These are phyloP conservation scores for Oryzias sinensis DNA, from an alignment of 2,797 vertebrate species.

Conservation along the genomic window DNA sequence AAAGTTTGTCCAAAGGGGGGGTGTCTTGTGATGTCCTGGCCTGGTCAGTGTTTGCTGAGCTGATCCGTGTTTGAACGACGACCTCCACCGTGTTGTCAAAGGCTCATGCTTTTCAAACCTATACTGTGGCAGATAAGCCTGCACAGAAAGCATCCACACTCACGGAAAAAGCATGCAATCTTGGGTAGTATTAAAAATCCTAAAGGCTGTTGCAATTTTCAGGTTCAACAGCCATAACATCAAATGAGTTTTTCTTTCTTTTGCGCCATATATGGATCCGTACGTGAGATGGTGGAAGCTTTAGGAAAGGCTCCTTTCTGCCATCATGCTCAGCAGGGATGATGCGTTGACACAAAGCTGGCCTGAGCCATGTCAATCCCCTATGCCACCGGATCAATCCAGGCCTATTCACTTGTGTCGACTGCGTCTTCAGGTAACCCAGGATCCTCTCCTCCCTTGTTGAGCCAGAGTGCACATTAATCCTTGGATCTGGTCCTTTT, in stretches of 20 bases:
- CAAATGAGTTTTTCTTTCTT: constrained; percentile 82
- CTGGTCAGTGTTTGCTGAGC: constrained; percentile 81
- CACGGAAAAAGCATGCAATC: constrained; percentile 72
- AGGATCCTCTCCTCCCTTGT: constrained; percentile 70
- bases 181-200: constrained; percentile 74
- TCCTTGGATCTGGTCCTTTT: constrained; percentile 68
- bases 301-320: constrained; percentile 78
- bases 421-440: constrained; percentile 72
- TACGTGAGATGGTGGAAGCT: constrained; percentile 65
- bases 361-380: constrained; percentile 76
- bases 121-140: constrained; percentile 87
- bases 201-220: constrained; percentile 76
- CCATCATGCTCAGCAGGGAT: constrained; percentile 84
- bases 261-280: constrained; percentile 76
- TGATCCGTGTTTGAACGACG: constrained; percentile 81
- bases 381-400: constrained; percentile 71
- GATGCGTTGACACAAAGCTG: constrained; percentile 81
- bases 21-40: constrained; percentile 81
- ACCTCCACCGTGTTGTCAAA: constrained; percentile 85
- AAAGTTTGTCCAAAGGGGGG: constrained; percentile 69
- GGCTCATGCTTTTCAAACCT: constrained; percentile 87
- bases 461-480: constrained; percentile 74
- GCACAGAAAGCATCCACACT: constrained; percentile 72
- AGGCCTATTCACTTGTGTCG: constrained; percentile 75
- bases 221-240: constrained; percentile 81